Evolutionary conservation across 2,113 vertebrate species (phyloP).

Genomic region (Tetraodon nigroviridis): DNA sequence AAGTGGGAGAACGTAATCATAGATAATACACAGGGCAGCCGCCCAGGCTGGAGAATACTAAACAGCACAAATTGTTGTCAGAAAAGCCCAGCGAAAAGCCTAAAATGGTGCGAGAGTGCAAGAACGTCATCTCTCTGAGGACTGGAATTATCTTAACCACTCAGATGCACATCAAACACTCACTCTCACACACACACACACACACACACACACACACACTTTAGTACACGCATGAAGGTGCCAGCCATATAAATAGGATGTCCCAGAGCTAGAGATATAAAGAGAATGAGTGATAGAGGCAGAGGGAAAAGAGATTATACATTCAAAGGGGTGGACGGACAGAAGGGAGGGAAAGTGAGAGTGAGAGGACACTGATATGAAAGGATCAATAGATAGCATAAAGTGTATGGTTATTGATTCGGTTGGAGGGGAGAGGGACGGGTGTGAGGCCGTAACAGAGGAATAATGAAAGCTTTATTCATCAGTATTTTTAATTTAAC

Average conservation of each 20-base stretch:
- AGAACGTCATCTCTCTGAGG: slow-evolving; percentile 53
- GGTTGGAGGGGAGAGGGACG: slow-evolving; percentile 21
- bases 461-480: slow-evolving; percentile 10
- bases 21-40: slow-evolving; percentile 49
- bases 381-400: slow-evolving; percentile 68
- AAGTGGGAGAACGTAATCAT: slow-evolving; percentile 50
- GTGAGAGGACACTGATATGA: slow-evolving; percentile 48
- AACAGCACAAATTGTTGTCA: slow-evolving; percentile 55
- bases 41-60: slow-evolving; percentile 48
- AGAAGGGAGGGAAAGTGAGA: slow-evolving; percentile 7
- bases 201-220: slow-evolving; percentile 34
- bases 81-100: slow-evolving; percentile 47
- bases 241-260: slow-evolving; percentile 61
- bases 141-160: slow-evolving; percentile 64
- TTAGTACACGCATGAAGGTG: slow-evolving; percentile 43
- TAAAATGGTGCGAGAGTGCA: slow-evolving; percentile 47
- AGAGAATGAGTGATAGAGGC: slow-evolving; percentile 43
- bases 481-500: slow-evolving; percentile 17
- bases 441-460: background rate
- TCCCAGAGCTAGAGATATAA: slow-evolving; percentile 56
- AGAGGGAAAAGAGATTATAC: slow-evolving; percentile 39
- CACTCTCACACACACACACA: slow-evolving; percentile 8
- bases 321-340: slow-evolving; percentile 44
- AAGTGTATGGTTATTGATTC: slow-evolving; percentile 70
- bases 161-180: slow-evolving; percentile 63